phyloP scores from a whole-genome alignment of 2,797 vertebrate species.

The Falco cherrug region DNA sequence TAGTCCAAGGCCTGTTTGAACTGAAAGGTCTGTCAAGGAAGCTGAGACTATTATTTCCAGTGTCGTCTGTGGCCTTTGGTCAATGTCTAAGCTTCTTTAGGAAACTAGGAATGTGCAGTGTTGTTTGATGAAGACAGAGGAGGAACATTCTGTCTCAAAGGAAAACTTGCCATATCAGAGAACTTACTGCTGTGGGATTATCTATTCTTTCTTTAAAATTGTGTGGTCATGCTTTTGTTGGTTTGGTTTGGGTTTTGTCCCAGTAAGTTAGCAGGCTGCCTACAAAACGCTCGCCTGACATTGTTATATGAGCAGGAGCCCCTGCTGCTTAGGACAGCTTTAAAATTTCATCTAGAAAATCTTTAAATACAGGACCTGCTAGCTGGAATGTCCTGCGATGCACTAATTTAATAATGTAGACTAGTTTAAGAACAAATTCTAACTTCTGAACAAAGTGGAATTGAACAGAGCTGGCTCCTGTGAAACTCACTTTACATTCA shows the following conservation, averaged over 20 bases:
- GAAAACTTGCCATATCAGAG: not conserved
- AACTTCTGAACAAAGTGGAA: not conserved
- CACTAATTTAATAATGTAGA: not conserved
- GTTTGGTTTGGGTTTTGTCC: not conserved
- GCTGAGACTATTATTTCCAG: not conserved
- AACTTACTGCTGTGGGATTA: not conserved
- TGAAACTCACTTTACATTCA: not conserved
- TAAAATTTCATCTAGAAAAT: not conserved
- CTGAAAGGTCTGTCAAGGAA: not conserved
- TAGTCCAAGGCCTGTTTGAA: not conserved
- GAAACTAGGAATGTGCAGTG: not conserved
- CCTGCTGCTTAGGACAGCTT: not conserved
- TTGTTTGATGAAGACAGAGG: not conserved
- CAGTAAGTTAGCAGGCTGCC: not conserved
- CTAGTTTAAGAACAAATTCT: not conserved
- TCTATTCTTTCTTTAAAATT: not conserved
- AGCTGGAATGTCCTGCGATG: not conserved
- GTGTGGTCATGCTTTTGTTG: not conserved
- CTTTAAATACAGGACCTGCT: not conserved
- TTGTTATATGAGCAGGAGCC: not conserved
- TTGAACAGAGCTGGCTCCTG: not conserved
- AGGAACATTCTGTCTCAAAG: not conserved
- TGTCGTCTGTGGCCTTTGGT: not conserved
- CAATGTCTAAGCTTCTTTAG: not conserved
- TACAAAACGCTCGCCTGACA: not conserved